Base-by-base conservation (phyloP, 2,888 invertebrate species). In the Ormyrus thymus region DNA sequence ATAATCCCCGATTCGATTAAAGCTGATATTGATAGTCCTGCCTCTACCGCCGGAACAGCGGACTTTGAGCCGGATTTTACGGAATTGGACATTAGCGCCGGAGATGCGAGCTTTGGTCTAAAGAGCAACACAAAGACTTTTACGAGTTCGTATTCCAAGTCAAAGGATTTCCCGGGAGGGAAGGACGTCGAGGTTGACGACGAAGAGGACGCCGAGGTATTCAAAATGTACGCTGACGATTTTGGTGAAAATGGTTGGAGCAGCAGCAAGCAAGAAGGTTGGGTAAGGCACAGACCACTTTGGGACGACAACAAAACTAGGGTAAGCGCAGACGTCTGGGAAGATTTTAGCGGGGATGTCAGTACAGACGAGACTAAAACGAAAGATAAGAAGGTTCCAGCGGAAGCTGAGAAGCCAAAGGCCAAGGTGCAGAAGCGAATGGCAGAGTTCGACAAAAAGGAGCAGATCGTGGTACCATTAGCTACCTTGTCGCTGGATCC, bases 61-160 rank as follows among this genome's bases (percentile, higher is more conserved):
- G 76, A 62, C 8, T 62, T 76, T 45, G 64, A 58, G 7, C 46
- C 29, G 5, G 79, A 81, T 53, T 76, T 79, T n/a, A 58, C 53
- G 10, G 58, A 48, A 9, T 15, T 78, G 11, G 74, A 77, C 43
- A 43, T 66, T 9, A 65, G 61, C 48, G 46, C 65, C 0, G 71
- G 73, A 10, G 69, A 78, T 43, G 13, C 9, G 3, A 69, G 70
- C 15, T 84, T 79, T 11, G 84, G 84, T 7, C 55, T 81, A 7
- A 84, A 83, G 15, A 76, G 69, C 50, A 64, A 45, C 46, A 81
- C 69, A n/a, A 43, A 76, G 51, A 81, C 81, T 2, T 77, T 74
- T 11, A 71, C 79, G n/a, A 73, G 48, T 10, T 79, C 81, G 15
- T 76, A 78, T 43, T 76, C 80, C 50, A 73, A 79, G 9, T n/a